Evolutionary conservation across 2,797 vertebrate species (phyloP), one percentile per base, ranked within the genome.

Genomic region (Crocidura indochinensis): DNA sequence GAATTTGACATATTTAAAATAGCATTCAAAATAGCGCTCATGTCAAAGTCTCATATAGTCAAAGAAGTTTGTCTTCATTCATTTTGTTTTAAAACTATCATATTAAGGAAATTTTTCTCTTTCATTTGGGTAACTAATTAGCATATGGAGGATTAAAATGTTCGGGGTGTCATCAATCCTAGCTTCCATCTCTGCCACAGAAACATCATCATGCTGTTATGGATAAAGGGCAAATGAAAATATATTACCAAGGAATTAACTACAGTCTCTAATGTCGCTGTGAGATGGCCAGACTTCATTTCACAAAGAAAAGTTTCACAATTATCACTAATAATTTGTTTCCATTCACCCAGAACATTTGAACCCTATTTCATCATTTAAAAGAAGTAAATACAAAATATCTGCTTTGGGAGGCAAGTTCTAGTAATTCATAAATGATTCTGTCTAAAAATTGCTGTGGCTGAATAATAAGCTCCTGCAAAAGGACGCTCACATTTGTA

Each of bases 401-500:
- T 74, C 86, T 91, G 47, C 81, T 82, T 90, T 83, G 75, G 76
- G 78, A 95, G 73, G 78, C 90, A 92, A 93, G 88, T 67, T 51
- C 79, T 84, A 88, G 91, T 92, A 91, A 94, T 96, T 94, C 92
- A 93, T 93, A 94, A 96, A 95, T 92, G 84, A 96, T 96, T 84
- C 88, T 84, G 67, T 95, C 94, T 94, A 94, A 95, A 97, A 93
- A 91, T 91, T 88, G 90, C 78, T 92, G 44, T 72, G 94, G 76
- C 82, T 94, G 90, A 95, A 92, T 44, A 79, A 93, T 73, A 94
- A 97, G 96, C 93, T 87, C 96, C 82, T 73, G 46, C 64, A 80
- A 96, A 95, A 96, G 91, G 1, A 69, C 4, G 91, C 74, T 96
- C 88, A 95, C 81, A 94, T 97, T 96, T 20, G 49, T 80, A 94